Conservation (phyloP, 2,797 vertebrate species). For the Gymnocypris eckloni region DNA sequence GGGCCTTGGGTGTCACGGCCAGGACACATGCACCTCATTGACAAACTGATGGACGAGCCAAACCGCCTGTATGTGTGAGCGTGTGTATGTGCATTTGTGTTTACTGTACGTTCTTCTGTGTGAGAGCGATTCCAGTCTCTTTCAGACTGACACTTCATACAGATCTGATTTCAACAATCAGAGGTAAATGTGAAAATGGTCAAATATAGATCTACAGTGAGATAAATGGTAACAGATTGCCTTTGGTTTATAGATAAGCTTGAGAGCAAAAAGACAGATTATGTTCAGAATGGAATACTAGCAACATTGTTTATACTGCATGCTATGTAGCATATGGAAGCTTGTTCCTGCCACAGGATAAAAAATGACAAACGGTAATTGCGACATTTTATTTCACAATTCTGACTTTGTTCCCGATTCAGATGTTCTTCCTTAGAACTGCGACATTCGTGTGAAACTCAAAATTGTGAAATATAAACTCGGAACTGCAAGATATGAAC, state of each 20-base stretch:
- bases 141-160: neutral
- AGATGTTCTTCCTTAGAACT: neutral
- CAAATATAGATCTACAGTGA: slow-evolving; percentile 8
- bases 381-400: neutral
- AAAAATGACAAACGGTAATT: neutral
- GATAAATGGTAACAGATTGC: slow-evolving; percentile 31
- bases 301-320: neutral
- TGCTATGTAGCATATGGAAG: neutral
- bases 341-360: neutral
- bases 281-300: neutral
- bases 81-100: slow-evolving; percentile 21
- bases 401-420: neutral
- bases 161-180: slow-evolving; percentile 29
- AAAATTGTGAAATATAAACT: neutral
- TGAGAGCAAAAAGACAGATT: neutral
- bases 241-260: slow-evolving; percentile 1
- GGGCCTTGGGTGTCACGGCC: slow-evolving; percentile 55
- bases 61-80: slow-evolving; percentile 6
- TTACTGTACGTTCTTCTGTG: slow-evolving; percentile 19
- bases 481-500: neutral
- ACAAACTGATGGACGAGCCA: slow-evolving; percentile 42
- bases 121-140: slow-evolving; percentile 16
- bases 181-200: slow-evolving; percentile 4
- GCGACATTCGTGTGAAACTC: neutral
- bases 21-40: slow-evolving; percentile 43